Percentiles rank a stretch among this genome's conserved stretches.
phyloP scores from a whole-genome alignment of 2,113 vertebrate species.

The Ochotona curzoniae region DNA sequence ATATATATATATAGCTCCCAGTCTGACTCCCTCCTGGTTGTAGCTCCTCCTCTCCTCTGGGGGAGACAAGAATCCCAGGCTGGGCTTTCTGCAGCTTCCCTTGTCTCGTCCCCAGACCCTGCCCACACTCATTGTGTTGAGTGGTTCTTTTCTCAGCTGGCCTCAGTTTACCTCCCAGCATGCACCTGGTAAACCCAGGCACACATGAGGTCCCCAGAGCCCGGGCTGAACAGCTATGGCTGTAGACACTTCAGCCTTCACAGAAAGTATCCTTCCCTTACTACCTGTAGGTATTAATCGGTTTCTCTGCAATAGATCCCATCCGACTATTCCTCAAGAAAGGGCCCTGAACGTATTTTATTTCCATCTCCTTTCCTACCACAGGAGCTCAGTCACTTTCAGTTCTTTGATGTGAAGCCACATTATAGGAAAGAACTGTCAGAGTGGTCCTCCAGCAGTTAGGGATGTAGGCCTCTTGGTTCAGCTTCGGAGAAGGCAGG shows the following conservation, averaged over 20 bases:
- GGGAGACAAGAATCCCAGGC: background rate
- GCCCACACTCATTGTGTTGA: background rate
- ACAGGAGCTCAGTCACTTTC: background rate
- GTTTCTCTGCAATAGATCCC: background rate
- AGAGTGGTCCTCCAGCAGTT: background rate
- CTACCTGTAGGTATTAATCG: background rate
- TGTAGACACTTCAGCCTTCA: background rate
- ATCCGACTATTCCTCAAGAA: background rate
- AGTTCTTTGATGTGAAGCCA: slow-evolving; percentile 32
- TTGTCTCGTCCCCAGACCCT: background rate
- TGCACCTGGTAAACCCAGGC: background rate
- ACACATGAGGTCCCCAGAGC: background rate
- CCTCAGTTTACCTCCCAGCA: background rate
- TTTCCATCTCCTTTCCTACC: background rate
- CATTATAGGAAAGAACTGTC: background rate
- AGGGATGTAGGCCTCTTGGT: background rate
- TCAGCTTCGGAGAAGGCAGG: slow-evolving; percentile 34
- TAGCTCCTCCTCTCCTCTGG: background rate
- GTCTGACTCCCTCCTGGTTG: background rate
- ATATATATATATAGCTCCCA: no score
- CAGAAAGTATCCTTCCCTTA: background rate
- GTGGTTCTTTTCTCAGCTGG: background rate
- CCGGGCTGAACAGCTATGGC: background rate
- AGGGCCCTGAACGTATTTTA: slow-evolving; percentile 28
- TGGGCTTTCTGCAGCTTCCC: background rate